These are phyloP conservation scores for Nephrocerus scutellatus DNA, from an alignment of 2,888 invertebrate species.

Conservation along the genomic window DNA sequence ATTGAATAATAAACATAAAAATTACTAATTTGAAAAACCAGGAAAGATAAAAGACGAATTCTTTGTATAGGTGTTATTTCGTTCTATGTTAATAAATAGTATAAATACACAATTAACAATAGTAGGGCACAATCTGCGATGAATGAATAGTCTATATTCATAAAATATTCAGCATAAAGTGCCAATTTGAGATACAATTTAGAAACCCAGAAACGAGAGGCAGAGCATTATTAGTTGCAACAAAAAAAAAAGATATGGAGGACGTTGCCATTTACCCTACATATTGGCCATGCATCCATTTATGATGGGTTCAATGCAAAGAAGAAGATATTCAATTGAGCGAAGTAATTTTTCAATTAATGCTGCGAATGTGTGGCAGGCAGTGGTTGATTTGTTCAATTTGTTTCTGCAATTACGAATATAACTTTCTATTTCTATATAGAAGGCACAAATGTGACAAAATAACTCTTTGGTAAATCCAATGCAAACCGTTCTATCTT, in stretches of 20 bases:
- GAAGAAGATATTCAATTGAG: not conserved
- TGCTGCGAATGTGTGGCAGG: not conserved
- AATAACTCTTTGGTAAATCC: too few relatives aligned
- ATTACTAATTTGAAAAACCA: constrained; percentile 3
- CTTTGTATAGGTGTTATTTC: not conserved
- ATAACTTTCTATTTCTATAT: not conserved
- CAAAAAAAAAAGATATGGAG: too few relatives aligned
- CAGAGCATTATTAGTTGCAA: too few relatives aligned
- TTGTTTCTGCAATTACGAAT: not conserved
- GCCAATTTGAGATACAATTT: too few relatives aligned
- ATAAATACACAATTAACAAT: too few relatives aligned
- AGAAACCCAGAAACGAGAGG: too few relatives aligned
- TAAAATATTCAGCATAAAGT: constrained; percentile 1
- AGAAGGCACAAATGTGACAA: not conserved
- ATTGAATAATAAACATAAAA: constrained; percentile 26
- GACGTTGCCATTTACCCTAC: too few relatives aligned
- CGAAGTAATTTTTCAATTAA: not conserved
- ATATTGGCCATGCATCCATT: not conserved
- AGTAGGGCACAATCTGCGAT: too few relatives aligned
- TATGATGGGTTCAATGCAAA: not conserved
- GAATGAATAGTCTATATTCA: too few relatives aligned
- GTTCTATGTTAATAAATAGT: not conserved
- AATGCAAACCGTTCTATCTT: too few relatives aligned
- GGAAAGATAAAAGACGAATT: constrained; percentile 8
- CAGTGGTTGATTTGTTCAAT: not conserved